A percentile compares a stretch with the other conserved stretches of the same genome.
phyloP scores from a whole-genome alignment of 1,140 invertebrate genomes.

The Lamellibrachia luymesi region DNA sequence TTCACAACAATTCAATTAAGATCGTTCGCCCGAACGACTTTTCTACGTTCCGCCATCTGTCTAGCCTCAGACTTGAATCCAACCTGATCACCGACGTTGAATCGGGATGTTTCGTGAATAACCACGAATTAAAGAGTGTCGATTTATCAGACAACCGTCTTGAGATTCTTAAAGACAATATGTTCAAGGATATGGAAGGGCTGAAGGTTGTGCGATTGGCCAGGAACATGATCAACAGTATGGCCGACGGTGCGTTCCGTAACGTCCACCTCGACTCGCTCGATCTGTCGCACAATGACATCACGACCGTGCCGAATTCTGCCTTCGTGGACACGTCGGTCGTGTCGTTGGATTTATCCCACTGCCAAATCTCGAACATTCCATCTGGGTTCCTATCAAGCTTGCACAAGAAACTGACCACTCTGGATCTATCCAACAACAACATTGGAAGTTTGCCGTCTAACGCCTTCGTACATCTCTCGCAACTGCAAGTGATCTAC shows the following conservation, averaged over 20 bases:
- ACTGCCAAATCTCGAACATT: neutral
- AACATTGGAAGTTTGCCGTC: neutral
- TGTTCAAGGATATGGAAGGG: neutral
- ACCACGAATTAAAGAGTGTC: neutral
- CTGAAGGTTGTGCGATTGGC: neutral
- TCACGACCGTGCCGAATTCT: neutral
- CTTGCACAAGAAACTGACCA: neutral
- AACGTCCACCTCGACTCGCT: neutral
- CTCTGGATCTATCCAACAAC: neutral
- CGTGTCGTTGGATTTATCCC: neutral
- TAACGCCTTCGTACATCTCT: neutral
- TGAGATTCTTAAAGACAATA: neutral
- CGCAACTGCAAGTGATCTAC: neutral
- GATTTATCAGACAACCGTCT: neutral
- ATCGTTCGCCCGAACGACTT: neutral
- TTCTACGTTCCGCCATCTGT: neutral
- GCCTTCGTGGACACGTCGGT: neutral
- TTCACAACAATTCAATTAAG: neutral
- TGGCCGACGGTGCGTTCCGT: neutral
- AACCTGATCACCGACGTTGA: neutral
- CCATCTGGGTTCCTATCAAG: neutral
- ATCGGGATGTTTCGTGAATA: neutral
- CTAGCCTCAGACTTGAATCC: neutral
- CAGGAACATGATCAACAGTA: neutral
- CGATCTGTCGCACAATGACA: neutral